These are phyloP conservation scores for Rhinopomastus cyanomelas DNA, from an alignment of 2,113 vertebrate genomes.

Conservation along the genomic window DNA sequence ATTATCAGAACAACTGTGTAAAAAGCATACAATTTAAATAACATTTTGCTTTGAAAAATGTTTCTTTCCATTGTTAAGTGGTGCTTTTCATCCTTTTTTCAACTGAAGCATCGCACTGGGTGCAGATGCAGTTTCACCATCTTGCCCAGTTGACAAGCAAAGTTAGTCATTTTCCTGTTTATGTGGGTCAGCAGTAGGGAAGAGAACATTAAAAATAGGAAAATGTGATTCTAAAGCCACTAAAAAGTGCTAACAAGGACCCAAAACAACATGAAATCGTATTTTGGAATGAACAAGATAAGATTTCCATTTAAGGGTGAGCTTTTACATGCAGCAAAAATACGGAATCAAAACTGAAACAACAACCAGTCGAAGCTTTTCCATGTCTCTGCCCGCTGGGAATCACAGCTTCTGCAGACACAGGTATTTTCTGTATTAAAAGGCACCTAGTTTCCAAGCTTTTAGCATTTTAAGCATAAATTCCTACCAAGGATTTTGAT, in stretches of 20 bases:
- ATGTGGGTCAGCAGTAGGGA: background rate
- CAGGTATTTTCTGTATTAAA: background rate
- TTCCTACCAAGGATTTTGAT: background rate
- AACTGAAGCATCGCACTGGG: background rate
- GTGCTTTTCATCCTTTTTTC: background rate
- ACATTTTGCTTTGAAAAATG: background rate
- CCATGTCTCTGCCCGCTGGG: background rate
- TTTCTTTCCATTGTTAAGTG: background rate
- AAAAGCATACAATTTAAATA: background rate
- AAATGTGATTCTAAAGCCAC: slow-evolving; percentile 62
- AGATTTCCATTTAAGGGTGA: slow-evolving; percentile 29
- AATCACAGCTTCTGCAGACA: background rate
- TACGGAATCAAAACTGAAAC: background rate
- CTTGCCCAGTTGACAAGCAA: slow-evolving; percentile 9
- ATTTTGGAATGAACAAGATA: slow-evolving; percentile 36
- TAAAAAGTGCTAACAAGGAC: background rate
- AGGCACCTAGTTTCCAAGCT: background rate
- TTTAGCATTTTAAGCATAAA: background rate
- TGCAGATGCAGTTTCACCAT: background rate
- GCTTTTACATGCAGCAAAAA: background rate
- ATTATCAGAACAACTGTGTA: background rate
- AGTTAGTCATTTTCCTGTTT: slow-evolving; percentile 44
- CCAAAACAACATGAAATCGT: slow-evolving; percentile 16
- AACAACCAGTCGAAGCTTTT: background rate
- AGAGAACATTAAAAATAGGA: slow-evolving; percentile 46